A percentile compares a stretch with the other conserved stretches of the same genome.
Conservation (phyloP, 2,113 vertebrate genomes). For the Prionailurus viverrinus region DNA sequence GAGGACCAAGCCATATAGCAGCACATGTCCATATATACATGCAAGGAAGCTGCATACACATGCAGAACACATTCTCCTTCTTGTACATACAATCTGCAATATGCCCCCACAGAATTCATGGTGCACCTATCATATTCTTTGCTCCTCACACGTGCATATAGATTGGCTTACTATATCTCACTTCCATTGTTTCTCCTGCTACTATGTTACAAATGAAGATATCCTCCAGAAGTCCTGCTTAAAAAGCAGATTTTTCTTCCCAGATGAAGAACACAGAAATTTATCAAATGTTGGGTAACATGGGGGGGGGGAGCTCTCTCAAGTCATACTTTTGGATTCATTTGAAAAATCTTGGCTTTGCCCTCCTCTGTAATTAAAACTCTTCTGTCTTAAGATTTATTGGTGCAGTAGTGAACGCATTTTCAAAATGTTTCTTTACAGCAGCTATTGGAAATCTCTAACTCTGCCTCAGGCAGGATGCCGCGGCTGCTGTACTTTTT, state of each 20-base stretch:
- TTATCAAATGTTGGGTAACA: not conserved
- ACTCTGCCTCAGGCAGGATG: conserved; percentile 69
- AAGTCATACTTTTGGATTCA: conserved; percentile 67
- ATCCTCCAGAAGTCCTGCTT: conserved; percentile 41
- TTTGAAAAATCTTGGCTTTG: conserved; percentile 80
- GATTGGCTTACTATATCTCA: conserved; percentile 54
- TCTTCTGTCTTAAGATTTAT: conserved; percentile 84
- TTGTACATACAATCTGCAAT: not conserved
- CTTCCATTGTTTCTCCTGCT: conserved; percentile 42
- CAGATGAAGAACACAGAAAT: conserved; percentile 44
- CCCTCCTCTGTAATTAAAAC: conserved; percentile 84
- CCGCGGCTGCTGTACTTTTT: conserved; percentile 50
- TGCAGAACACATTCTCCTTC: not conserved
- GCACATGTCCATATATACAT: not conserved
- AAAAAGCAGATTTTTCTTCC: conserved; percentile 54
- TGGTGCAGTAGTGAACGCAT: conserved; percentile 41
- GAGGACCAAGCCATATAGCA: not conserved
- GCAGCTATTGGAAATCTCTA: conserved; percentile 76
- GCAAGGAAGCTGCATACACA: conserved; percentile 12
- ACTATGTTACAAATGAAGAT: conserved; percentile 11
- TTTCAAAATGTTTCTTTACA: conserved; percentile 78
- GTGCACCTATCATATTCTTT: conserved; percentile 12
- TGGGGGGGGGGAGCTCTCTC: not conserved
- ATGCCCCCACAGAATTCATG: not conserved
- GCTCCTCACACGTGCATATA: not conserved